These are phyloP conservation scores for Radopholus similis DNA, from an alignment of 1,140 invertebrate species.

Conservation along the genomic window DNA sequence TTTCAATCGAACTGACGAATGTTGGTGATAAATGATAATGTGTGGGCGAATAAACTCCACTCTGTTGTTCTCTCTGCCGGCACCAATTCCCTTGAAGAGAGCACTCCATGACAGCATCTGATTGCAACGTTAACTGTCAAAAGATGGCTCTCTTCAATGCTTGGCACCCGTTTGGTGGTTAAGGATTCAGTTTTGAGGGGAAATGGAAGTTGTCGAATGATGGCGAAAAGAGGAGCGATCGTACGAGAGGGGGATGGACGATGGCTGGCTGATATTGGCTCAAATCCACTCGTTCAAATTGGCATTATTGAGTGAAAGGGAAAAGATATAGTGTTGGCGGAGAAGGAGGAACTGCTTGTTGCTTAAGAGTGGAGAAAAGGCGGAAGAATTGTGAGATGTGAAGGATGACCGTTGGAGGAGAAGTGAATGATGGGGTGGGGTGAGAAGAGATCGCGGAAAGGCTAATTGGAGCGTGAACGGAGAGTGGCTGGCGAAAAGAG, in stretches of 20 bases:
- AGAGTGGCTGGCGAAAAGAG: background rate
- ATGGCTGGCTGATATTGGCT: background rate
- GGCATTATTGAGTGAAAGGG: background rate
- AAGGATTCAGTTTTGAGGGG: background rate
- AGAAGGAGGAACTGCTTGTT: too few species aligned
- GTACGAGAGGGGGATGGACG: background rate
- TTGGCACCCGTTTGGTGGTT: background rate
- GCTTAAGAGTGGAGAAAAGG: too few species aligned
- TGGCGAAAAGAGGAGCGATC: background rate
- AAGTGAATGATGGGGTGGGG: background rate
- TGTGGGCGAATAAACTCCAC: background rate
- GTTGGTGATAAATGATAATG: background rate
- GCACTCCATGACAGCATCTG: constrained; percentile 32
- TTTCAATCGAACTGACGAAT: background rate
- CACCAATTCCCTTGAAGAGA: constrained; percentile 26
- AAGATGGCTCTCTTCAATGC: constrained; percentile 33
- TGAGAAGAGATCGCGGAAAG: background rate
- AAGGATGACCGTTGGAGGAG: background rate
- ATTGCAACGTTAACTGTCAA: constrained; percentile 26
- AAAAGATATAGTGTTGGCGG: background rate
- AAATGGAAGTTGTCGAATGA: background rate
- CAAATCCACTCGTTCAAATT: background rate
- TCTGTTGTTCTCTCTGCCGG: background rate
- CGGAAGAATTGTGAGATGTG: background rate
- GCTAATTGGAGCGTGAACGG: background rate